Percentiles rank a stretch among this genome's conserved stretches.
phyloP scores from a whole-genome alignment of 2,888 invertebrate species.

The Dione vanillae region DNA sequence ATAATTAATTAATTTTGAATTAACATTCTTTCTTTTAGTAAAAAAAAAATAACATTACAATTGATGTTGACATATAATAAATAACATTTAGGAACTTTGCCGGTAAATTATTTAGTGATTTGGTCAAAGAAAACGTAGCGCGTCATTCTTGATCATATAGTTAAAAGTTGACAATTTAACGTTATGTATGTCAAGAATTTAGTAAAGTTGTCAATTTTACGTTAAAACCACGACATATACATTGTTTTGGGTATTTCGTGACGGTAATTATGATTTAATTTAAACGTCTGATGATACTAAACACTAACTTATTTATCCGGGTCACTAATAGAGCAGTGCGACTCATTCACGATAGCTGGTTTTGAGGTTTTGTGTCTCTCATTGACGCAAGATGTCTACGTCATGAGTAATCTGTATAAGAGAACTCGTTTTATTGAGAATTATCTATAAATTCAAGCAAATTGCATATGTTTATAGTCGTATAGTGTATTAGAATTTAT shows the following conservation, averaged over 20 bases:
- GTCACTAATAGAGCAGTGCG: constrained; percentile 12
- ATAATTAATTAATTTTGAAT: no score
- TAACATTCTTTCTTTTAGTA: no score
- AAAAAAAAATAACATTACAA: no score
- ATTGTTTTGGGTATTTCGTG: not conserved
- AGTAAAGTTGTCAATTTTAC: not conserved
- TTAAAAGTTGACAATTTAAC: not conserved
- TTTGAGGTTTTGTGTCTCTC: constrained; percentile 29
- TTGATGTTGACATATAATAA: no score
- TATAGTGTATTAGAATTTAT: not conserved
- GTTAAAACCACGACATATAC: not conserved
- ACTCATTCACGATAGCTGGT: constrained; percentile 13
- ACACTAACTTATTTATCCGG: constrained; percentile 1
- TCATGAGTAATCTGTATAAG: not conserved
- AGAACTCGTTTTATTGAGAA: constrained; percentile 1
- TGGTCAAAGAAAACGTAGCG: no score
- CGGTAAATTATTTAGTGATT: no score
- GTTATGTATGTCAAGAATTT: not conserved
- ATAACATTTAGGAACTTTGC: no score
- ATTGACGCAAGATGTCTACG: constrained; percentile 28
- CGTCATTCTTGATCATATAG: no score
- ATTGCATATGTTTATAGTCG: not conserved
- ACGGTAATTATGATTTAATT: not conserved
- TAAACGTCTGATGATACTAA: not conserved
- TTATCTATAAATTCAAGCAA: not conserved